Conservation (phyloP, 2,888 invertebrate species). For the Aphodius granarius region DNA sequence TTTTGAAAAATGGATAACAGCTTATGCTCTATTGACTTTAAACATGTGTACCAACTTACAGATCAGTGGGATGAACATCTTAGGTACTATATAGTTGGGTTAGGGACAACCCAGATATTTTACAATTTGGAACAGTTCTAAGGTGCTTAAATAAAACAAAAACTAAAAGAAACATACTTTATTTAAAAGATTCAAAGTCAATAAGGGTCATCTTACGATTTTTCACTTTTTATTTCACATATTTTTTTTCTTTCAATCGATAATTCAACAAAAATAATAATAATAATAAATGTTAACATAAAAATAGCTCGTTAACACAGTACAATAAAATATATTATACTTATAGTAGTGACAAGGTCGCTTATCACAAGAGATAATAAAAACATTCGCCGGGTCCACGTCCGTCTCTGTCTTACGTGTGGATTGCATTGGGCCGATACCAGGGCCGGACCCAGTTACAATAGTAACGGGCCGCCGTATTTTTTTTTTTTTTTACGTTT, state of each 20-base stretch:
- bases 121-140: too few relatives aligned
- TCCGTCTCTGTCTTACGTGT: neutral
- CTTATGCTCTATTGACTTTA: too few relatives aligned
- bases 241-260: neutral
- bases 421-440: constrained; percentile 3
- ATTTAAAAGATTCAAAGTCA: neutral
- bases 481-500: neutral
- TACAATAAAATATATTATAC: neutral
- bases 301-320: neutral
- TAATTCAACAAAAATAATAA: neutral
- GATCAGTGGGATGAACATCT: too few relatives aligned
- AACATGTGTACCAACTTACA: too few relatives aligned
- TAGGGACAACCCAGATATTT: too few relatives aligned
- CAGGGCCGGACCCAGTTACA: constrained; percentile 18
- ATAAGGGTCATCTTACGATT: neutral
- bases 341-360: constrained; percentile 53
- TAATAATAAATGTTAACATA: neutral
- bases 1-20: too few relatives aligned
- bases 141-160: neutral
- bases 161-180: neutral
- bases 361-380: constrained; percentile 48
- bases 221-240: neutral
- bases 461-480: constrained; percentile 6
- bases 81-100: too few relatives aligned
- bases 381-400: neutral